A percentile compares a stretch with the other conserved stretches of the same genome.
These are phyloP conservation scores for Ispidina picta DNA, from an alignment of 2,797 vertebrate species.

Conservation along the genomic window DNA sequence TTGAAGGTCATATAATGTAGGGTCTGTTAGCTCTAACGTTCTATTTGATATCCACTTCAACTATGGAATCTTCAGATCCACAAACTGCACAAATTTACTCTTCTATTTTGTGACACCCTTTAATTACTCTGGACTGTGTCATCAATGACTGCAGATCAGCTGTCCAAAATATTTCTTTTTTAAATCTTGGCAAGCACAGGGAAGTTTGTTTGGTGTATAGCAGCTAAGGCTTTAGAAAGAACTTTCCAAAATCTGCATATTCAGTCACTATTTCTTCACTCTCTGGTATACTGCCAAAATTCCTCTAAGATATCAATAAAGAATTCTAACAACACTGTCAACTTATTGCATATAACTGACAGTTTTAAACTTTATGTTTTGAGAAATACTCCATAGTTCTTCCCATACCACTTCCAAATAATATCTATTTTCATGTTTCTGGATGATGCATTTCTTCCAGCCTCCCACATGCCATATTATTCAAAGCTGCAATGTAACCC, in stretches of 20 bases:
- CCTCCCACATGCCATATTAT: not conserved
- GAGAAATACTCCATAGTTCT: conserved; percentile 7
- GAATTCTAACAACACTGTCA: not conserved
- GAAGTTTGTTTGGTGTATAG: conserved; percentile 21
- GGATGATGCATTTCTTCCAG: not conserved
- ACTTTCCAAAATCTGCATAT: conserved; percentile 2
- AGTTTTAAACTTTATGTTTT: conserved; percentile 28
- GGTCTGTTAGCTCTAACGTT: not conserved
- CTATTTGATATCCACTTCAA: not conserved
- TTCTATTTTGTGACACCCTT: not conserved
- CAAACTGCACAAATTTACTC: not conserved
- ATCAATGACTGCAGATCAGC: not conserved
- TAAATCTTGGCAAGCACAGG: not conserved
- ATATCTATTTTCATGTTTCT: not conserved
- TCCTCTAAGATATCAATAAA: not conserved
- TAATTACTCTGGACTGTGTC: not conserved
- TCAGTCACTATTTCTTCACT: not conserved
- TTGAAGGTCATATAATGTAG: not conserved
- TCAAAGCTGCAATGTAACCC: not conserved
- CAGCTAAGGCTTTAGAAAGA: not conserved
- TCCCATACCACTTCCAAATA: not conserved
- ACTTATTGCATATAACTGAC: not conserved
- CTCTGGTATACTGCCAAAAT: not conserved
- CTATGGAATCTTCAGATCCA: not conserved
- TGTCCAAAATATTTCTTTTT: not conserved